These are phyloP conservation scores for Luperina testacea DNA, from an alignment of 2,888 invertebrate species.

Conservation along the genomic window DNA sequence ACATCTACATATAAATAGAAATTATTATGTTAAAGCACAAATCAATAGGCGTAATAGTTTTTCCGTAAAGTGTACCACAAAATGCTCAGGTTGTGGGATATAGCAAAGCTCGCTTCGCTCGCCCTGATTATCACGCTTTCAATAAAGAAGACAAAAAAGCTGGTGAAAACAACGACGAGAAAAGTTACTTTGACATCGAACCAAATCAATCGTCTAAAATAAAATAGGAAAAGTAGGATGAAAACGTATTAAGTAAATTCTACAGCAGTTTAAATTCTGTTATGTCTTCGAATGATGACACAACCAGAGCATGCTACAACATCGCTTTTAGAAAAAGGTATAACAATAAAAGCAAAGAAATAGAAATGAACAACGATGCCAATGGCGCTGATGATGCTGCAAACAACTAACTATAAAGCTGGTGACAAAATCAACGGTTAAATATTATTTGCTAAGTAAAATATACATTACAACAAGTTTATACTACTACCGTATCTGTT, in stretches of 20 bases:
- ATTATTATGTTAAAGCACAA: no score
- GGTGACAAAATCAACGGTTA: neutral
- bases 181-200: neutral
- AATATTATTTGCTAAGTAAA: neutral
- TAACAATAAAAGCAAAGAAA: neutral
- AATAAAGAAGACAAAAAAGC: neutral
- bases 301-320: neutral
- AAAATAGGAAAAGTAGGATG: neutral
- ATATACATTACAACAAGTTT: neutral
- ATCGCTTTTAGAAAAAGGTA: neutral
- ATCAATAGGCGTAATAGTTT: no score
- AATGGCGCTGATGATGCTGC: neutral
- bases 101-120: no score
- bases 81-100: no score
- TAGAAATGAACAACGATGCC: fast-evolving
- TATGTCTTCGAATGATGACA: neutral
- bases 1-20: no score
- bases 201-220: neutral
- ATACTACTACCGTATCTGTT: constrained; percentile 4
- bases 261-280: neutral
- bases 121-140: neutral
- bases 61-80: no score
- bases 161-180: fast-evolving
- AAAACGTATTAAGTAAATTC: neutral
- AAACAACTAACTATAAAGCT: neutral